These are phyloP conservation scores for Mastacembelus armatus DNA, from an alignment of 2,797 vertebrate species.

Conservation along the genomic window DNA sequence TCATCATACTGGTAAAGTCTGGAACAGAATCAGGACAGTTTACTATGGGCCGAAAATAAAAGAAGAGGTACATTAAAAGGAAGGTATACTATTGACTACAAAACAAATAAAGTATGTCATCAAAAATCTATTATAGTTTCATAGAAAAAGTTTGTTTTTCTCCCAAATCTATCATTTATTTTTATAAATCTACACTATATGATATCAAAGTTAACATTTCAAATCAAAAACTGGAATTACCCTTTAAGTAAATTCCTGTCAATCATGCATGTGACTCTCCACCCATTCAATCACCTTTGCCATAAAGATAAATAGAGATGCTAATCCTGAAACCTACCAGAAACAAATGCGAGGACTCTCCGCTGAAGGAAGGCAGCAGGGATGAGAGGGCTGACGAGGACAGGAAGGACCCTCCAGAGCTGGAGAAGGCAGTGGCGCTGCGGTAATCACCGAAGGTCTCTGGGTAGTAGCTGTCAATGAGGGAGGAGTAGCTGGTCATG, in stretches of 20 bases:
- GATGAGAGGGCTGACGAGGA: slow-evolving; percentile 85
- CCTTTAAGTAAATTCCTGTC: neutral
- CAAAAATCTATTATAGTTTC: too few relatives aligned
- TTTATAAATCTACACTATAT: too few relatives aligned
- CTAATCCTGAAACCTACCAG: slow-evolving; percentile 80
- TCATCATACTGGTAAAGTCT: too few relatives aligned
- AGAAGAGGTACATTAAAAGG: too few relatives aligned
- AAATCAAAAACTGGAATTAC: too few relatives aligned
- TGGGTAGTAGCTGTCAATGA: slow-evolving; percentile 89
- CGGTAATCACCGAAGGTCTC: slow-evolving; percentile 89
- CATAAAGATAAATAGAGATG: neutral
- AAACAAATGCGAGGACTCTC: slow-evolving; percentile 86
- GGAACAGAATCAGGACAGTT: too few relatives aligned
- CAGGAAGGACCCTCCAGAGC: slow-evolving; percentile 83
- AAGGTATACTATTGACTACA: too few relatives aligned
- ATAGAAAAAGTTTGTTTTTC: too few relatives aligned
- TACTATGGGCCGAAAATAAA: too few relatives aligned
- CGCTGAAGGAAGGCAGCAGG: slow-evolving; percentile 86
- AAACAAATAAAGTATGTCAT: too few relatives aligned
- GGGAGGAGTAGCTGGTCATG: slow-evolving; percentile 82
- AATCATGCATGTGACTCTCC: neutral
- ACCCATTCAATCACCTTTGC: neutral
- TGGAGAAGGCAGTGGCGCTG: slow-evolving; percentile 76
- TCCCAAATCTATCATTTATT: too few relatives aligned
- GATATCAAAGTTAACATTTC: too few relatives aligned